These are phyloP conservation scores for Drosophila planitibia DNA, from an alignment of 2,888 invertebrate species.

Conservation along the genomic window DNA sequence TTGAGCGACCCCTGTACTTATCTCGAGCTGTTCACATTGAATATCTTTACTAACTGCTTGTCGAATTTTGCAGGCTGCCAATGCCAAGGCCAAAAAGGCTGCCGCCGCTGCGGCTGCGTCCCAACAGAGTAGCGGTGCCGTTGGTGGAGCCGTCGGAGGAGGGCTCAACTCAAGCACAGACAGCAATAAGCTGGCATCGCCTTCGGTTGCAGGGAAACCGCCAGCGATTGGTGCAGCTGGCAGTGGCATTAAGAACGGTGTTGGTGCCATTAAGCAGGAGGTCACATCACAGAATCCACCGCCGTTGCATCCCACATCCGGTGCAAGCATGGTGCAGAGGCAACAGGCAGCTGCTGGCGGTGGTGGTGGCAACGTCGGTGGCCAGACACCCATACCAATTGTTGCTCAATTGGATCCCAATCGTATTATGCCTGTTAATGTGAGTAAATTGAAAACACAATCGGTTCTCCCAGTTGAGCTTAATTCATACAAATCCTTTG, in stretches of 20 bases:
- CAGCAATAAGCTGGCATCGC: slow-evolving; percentile 31
- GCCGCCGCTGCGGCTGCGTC: slow-evolving; percentile 82
- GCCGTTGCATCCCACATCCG: slow-evolving; percentile 78
- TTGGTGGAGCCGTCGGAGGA: slow-evolving; percentile 14
- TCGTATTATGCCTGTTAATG: slow-evolving; percentile 88
- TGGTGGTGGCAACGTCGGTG: slow-evolving; percentile 38
- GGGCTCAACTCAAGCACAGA: slow-evolving; percentile 43
- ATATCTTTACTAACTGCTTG: slow-evolving; percentile 9
- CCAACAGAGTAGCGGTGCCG: slow-evolving; percentile 60
- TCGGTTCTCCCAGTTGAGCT: not conserved
- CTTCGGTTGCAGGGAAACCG: slow-evolving; percentile 49
- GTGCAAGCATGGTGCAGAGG: slow-evolving; percentile 71
- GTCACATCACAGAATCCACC: slow-evolving; percentile 79
- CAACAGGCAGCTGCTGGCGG: slow-evolving; percentile 64
- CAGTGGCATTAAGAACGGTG: slow-evolving; percentile 69
- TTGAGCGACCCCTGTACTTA: not conserved
- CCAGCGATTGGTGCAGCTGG: slow-evolving; percentile 40
- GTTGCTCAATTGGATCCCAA: slow-evolving; percentile 86
- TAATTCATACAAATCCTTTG: slow-evolving; percentile 43
- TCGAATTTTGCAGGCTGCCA: slow-evolving; percentile 76
- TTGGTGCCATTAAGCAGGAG: slow-evolving; percentile 73
- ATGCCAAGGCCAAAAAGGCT: slow-evolving; percentile 85
- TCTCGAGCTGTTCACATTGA: not conserved
- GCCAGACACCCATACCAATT: slow-evolving; percentile 83
- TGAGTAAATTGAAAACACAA: slow-evolving; percentile 56